A percentile compares a stretch with the other conserved stretches of the same genome.
These are phyloP conservation scores for Circaetus gallicus DNA, from an alignment of 2,113 vertebrate species.

Conservation along the genomic window DNA sequence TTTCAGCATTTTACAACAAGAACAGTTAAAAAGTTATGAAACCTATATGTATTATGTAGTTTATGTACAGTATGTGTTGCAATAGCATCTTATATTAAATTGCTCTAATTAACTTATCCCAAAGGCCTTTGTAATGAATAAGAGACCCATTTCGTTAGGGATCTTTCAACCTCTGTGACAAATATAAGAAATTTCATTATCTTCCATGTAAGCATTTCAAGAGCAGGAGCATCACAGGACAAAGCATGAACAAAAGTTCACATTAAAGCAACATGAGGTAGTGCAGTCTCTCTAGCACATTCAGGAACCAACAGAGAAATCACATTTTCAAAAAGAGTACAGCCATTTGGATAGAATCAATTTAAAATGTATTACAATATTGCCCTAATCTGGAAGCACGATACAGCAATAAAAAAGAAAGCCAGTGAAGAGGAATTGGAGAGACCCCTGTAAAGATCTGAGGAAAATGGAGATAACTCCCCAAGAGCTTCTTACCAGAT, in stretches of 20 bases:
- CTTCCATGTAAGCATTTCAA: not conserved
- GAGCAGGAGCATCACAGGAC: not conserved
- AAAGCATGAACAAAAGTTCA: not conserved
- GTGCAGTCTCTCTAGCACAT: not conserved
- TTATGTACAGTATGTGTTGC: not conserved
- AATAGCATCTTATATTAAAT: not conserved
- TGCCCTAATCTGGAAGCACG: not conserved
- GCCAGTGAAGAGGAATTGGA: not conserved
- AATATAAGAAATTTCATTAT: not conserved
- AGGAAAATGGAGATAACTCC: not conserved
- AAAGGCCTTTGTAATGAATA: not conserved
- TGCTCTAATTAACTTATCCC: not conserved
- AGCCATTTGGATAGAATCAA: not conserved
- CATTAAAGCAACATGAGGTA: not conserved
- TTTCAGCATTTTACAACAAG: not conserved
- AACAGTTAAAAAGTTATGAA: not conserved
- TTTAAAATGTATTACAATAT: not conserved
- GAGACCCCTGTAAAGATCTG: not conserved
- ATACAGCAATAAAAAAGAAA: not conserved
- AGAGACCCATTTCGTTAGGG: not conserved
- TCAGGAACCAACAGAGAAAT: not conserved
- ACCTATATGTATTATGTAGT: fast-evolving
- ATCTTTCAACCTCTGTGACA: not conserved
- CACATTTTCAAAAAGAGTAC: not conserved
- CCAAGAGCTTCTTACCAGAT: not conserved